Evolutionary conservation across 2,888 invertebrate genomes (phyloP), one percentile per base, ranked within the genome.

Genomic region (Ligdia adustata): DNA sequence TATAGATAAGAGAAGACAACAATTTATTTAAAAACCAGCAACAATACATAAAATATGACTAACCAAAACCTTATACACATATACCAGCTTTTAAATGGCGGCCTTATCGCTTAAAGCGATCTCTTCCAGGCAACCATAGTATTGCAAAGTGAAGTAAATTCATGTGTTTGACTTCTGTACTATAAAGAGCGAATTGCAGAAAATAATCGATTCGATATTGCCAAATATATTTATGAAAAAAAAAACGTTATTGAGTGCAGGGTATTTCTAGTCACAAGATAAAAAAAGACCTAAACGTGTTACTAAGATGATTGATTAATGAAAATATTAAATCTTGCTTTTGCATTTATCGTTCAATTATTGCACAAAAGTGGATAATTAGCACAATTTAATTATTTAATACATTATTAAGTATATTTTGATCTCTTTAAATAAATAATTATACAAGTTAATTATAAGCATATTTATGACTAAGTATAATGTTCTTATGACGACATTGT

Each of bases 191-290:
- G n/a, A n/a, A n/a, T n/a, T n/a, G n/a, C n/a, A n/a, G 18, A 18
- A 7, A 9, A 24, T 12, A 26, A 35, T 16, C 40, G 14, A 37
- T 32, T 16, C 32, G n/a, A 29, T 9, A 13, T 14, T 47, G 40
- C 38, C 34, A 32, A 49, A 39, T 11, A 28, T 39, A 45, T 34
- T 28, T 55, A 27, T 62, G 57, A 32, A 31, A 35, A 37, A 58
- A 32, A 31, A 35, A 37, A 50, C 58, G 45, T 40, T 40, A 58
- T 47, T 53, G 57, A 63, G 56, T 66, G 60, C 73, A 73, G 71
- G 70, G 71, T 72, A 68, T 50, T 50, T 60, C 58, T 66, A 69
- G 60, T 64, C 62, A 62, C 45, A 38, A 41, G 32, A 38, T 46
- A n/a, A n/a, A n/a, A 37, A 37, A 50, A 47, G 18, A 52, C 33